phyloP scores from a whole-genome alignment of 2,888 invertebrate genomes.

The Dexiosoma caninum region DNA sequence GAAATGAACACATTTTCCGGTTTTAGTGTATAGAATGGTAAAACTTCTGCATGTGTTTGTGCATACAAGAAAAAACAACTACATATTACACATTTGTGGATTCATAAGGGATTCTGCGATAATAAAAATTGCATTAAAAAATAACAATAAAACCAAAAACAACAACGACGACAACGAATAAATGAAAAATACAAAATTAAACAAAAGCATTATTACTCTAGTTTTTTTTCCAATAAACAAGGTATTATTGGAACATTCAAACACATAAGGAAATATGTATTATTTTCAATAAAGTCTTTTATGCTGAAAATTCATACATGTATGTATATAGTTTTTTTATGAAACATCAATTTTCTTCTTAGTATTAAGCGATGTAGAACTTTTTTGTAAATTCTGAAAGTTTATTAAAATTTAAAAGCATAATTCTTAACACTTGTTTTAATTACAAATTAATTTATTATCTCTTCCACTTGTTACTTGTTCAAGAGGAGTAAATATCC shows the following conservation, averaged over 20 bases:
- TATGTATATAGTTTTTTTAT: no score
- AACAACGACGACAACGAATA: background rate
- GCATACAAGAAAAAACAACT: constrained; percentile 36
- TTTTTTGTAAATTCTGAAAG: background rate
- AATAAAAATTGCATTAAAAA: constrained; percentile 32
- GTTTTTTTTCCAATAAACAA: constrained; percentile 25
- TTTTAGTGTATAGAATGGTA: constrained; percentile 51
- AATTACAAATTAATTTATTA: constrained; percentile 47
- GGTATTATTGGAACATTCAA: background rate
- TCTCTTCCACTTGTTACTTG: constrained; percentile 6
- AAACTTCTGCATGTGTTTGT: background rate
- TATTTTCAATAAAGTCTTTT: background rate
- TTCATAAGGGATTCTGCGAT: constrained; percentile 29
- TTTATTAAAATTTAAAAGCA: background rate
- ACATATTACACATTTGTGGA: constrained; percentile 40
- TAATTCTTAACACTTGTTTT: constrained; percentile 6
- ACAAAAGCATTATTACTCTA: background rate
- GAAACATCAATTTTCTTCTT: background rate
- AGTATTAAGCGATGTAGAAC: background rate
- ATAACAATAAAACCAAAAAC: background rate
- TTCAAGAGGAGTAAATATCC: constrained; percentile 4
- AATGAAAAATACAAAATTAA: background rate
- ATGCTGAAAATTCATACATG: no score
- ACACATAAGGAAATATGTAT: background rate
- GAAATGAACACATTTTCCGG: constrained; percentile 75